Evolutionary conservation across 2,113 vertebrate species (phyloP), one percentile per base, ranked within the genome.

Genomic region (Elanus axillaris): DNA sequence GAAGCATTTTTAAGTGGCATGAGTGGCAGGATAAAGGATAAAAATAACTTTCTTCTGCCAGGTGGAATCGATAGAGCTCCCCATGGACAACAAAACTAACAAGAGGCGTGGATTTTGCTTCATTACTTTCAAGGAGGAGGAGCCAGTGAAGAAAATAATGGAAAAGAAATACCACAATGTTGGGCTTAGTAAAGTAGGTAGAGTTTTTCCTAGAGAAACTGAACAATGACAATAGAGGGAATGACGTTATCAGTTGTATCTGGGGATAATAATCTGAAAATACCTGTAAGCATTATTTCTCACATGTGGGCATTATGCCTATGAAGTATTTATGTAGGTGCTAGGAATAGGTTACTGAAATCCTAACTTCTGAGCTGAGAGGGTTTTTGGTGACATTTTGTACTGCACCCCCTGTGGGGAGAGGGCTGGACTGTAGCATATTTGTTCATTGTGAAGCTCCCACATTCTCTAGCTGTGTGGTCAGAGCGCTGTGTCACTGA

Each of bases 21-120:
- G 2, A 73, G 16, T 62, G 40, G 6, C 23, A 60, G 43, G 40
- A 31, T 84, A 40, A 85, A 77, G 64, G 40, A 11, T 67, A 36
- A 89, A 89, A 86, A 75, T 67, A 11, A 11, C 20, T 91, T 13
- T 89, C 38, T 91, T 71, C 53, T 79, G 32, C 84, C 96, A 99
- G 99, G 98, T 99, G 64, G 99, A 99, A 98, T 99, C 99, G 2
- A 99, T 99, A 97, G 99, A 99, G 82, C 99, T 99, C 45, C 99
- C 99, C 84, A 99, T 99, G 99, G 99, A 99, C 97, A 99, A 99
- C 98, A 99, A 99, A 98, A 99, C 99, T n/a, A 99, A 99, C 97
- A 99, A 99, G 97, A 98, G 99, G 47, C 98, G 99, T 98, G 99
- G 99, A 34, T 99, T 99, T 98, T 99, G 99, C 97, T 99, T 99